Percentiles rank a stretch among this genome's conserved stretches.
phyloP scores from a whole-genome alignment of 2,113 vertebrate species.

The Aix galericulata region DNA sequence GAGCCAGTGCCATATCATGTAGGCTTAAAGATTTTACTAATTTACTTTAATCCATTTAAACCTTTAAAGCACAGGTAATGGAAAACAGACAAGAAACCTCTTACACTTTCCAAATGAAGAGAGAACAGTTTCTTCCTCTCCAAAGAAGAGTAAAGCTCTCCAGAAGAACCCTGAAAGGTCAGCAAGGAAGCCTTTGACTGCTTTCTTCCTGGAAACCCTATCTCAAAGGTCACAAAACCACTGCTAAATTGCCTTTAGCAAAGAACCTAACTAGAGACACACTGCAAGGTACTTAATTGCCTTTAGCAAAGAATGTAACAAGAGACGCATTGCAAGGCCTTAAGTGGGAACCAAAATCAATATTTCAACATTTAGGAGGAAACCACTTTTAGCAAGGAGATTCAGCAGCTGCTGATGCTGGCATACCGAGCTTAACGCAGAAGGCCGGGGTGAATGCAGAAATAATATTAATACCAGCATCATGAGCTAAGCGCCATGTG shows the following conservation, averaged over 20 bases:
- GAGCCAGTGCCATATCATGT: slow-evolving; percentile 11
- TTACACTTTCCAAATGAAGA: slow-evolving; percentile 51
- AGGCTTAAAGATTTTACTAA: slow-evolving; percentile 69
- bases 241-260: slow-evolving; percentile 64
- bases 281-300: slow-evolving; percentile 41
- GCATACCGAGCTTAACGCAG: not conserved
- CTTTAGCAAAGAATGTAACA: slow-evolving; percentile 44
- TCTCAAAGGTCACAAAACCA: slow-evolving; percentile 51
- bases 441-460: not conserved
- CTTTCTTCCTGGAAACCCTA: slow-evolving; percentile 53
- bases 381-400: slow-evolving; percentile 9
- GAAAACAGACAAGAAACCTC: slow-evolving; percentile 40
- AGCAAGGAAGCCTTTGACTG: slow-evolving; percentile 46
- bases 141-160: slow-evolving; percentile 5
- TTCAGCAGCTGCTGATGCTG: not conserved
- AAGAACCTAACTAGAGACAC: slow-evolving; percentile 51
- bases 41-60: slow-evolving; percentile 76
- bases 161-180: slow-evolving; percentile 55
- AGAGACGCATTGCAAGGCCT: slow-evolving; percentile 16
- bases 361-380: slow-evolving; percentile 49
- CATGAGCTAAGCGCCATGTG: not conserved
- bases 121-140: slow-evolving; percentile 11
- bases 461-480: not conserved
- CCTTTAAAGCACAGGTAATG: slow-evolving; percentile 67
- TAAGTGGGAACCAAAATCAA: slow-evolving; percentile 51